Evolutionary conservation across 2,888 invertebrate genomes (phyloP).

Genomic region (Stramonita haemastoma): DNA sequence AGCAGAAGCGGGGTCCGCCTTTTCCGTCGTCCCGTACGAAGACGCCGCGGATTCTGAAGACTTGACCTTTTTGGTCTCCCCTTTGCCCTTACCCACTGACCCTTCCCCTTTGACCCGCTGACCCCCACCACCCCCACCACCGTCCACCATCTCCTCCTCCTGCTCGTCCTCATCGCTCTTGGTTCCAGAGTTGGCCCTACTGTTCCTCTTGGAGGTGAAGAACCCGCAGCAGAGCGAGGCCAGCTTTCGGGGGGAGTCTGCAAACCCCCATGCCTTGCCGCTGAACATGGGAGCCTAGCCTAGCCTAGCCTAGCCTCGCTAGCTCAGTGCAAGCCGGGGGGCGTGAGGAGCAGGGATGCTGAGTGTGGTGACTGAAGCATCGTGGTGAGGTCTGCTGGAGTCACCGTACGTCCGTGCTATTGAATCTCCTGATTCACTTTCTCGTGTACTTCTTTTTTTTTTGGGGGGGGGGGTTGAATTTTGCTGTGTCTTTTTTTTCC

Average conservation of each 20-base stretch:
- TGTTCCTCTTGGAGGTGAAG: background rate
- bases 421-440: too few relatives aligned
- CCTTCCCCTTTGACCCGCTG: background rate
- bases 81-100: background rate
- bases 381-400: too few relatives aligned
- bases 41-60: background rate
- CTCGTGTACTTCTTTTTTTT: too few relatives aligned
- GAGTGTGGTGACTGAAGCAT: too few relatives aligned
- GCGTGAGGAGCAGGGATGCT: too few relatives aligned
- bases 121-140: background rate
- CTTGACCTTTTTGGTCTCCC: background rate
- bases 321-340: too few relatives aligned
- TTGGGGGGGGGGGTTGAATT: too few relatives aligned
- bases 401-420: too few relatives aligned
- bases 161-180: background rate
- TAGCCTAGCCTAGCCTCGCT: too few relatives aligned
- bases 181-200: background rate
- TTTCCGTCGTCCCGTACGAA: background rate
- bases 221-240: constrained; percentile 44
- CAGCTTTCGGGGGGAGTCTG: constrained; percentile 36
- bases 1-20: background rate
- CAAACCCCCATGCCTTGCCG: constrained; percentile 35
- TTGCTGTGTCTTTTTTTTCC: too few relatives aligned
- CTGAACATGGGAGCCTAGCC: constrained; percentile 46
- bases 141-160: background rate